Conservation (phyloP, 2,797 vertebrate species). For the Sylvia borin region DNA sequence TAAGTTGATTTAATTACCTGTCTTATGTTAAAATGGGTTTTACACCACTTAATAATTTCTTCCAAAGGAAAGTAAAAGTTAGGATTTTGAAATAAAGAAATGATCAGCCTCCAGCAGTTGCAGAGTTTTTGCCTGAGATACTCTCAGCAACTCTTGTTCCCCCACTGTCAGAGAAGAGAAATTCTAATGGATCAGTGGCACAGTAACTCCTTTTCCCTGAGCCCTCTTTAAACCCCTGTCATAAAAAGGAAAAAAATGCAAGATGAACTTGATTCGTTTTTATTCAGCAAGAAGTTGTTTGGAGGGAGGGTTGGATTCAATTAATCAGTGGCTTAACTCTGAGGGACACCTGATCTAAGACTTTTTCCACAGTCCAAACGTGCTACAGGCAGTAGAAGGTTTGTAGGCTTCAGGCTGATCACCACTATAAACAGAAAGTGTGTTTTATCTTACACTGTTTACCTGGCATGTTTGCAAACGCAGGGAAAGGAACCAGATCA, state of each 20-base stretch:
- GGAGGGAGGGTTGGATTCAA: background rate
- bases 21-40: background rate
- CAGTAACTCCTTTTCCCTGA: background rate
- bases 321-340: background rate
- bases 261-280: background rate
- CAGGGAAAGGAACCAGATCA: background rate
- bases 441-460: background rate
- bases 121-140: background rate
- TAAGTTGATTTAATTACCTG: background rate
- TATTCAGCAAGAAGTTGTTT: background rate
- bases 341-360: background rate
- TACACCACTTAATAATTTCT: background rate
- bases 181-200: background rate
- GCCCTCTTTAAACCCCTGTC: background rate
- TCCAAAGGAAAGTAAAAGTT: background rate
- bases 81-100: background rate
- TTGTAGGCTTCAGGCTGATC: background rate
- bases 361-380: background rate
- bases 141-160: background rate
- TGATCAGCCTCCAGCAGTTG: background rate
- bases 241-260: background rate
- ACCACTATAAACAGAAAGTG: background rate
- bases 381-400: background rate
- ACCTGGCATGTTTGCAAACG: background rate
- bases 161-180: background rate